A percentile compares a stretch with the other conserved stretches of the same genome.
Conservation (phyloP, 2,797 vertebrate genomes). For the Phalloptychus januarius region DNA sequence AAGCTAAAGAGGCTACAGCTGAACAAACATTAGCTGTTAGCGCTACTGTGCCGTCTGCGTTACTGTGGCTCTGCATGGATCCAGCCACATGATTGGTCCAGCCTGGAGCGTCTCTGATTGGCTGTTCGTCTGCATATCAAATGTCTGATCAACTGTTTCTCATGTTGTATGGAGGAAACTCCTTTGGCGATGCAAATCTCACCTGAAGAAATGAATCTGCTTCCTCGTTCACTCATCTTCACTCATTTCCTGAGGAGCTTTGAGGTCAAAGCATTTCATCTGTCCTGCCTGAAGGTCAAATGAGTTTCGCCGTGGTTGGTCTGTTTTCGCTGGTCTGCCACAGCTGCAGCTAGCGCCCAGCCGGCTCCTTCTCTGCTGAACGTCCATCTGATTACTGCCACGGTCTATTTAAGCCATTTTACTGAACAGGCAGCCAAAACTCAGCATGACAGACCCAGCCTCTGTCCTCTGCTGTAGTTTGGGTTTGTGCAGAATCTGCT, state of each 20-base stretch:
- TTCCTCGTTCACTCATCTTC: too few relatives aligned
- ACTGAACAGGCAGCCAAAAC: slow-evolving; percentile 26
- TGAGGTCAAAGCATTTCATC: slow-evolving; percentile 37
- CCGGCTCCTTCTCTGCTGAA: slow-evolving; percentile 6
- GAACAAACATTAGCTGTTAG: too few relatives aligned
- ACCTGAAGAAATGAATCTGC: slow-evolving; percentile 15
- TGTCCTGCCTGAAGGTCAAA: slow-evolving; percentile 1
- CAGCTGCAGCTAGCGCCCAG: background rate
- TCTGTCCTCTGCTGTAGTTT: slow-evolving; percentile 1
- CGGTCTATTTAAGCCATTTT: slow-evolving; percentile 14
- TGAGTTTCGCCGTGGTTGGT: slow-evolving; percentile 3
- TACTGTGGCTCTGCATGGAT: too few relatives aligned
- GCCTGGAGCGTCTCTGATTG: too few relatives aligned
- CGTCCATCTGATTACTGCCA: slow-evolving; percentile 33
- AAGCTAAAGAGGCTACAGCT: background rate
- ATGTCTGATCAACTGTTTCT: too few relatives aligned
- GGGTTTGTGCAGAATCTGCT: background rate
- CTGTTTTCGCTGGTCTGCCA: background rate
- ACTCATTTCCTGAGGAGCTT: slow-evolving; percentile 1
- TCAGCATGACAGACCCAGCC: background rate
- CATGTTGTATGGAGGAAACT: too few relatives aligned
- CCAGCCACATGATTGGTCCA: too few relatives aligned
- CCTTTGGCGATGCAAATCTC: background rate
- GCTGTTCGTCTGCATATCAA: too few relatives aligned
- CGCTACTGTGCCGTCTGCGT: too few relatives aligned